Base-by-base conservation (phyloP, 2,888 invertebrate species). In the Amaurobius ferox region DNA sequence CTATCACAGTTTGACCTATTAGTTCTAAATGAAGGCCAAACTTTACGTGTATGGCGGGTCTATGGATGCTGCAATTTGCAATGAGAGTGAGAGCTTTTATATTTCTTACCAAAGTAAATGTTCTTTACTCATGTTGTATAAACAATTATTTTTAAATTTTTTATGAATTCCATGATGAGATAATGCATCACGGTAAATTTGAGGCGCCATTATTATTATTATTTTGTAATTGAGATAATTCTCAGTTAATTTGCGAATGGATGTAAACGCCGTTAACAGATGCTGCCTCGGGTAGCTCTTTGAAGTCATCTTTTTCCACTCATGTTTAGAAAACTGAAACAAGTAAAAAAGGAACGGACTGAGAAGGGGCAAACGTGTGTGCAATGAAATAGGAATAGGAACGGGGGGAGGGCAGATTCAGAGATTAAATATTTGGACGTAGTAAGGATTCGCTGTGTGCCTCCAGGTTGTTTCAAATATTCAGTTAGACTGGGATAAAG, bases 351-450 rank as follows among this genome's bases (percentile, higher is more conserved):
- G 2, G 23, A 55, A 55, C 11, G 19, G 55, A 3, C 55, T 55
- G 55, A 23, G 55, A 55, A 55, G 23, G 55, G 55, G 23, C 55
- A 55, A 55, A 55, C 2, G 23, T 23, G 5, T 55, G 55, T 16
- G 44, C 13, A 55, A 23, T 55, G 16, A 23, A 23, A 23, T 23
- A 16, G 44, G 44, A 16, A 44, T 55, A 23, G 35, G 35, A 9
- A 35, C 35, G 35, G 9, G 9, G 35, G n/a, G n/a, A n/a, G 44
- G 2, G 44, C 5, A 23, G 55, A 19, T 55, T 55, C 23, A 3
- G 55, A 55, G 55, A 55, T 55, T 55, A 55, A 55, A 55, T 55
- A 55, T 55, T 55, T 55, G 55, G 19, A 55, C 11, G 44, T 55
- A 55, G 55, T 23, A 23, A 16, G 55, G 55, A 55, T 23, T 55